phyloP scores from a whole-genome alignment of 2,113 vertebrate genomes.

The Boulengeromyrus knoepffleri region DNA sequence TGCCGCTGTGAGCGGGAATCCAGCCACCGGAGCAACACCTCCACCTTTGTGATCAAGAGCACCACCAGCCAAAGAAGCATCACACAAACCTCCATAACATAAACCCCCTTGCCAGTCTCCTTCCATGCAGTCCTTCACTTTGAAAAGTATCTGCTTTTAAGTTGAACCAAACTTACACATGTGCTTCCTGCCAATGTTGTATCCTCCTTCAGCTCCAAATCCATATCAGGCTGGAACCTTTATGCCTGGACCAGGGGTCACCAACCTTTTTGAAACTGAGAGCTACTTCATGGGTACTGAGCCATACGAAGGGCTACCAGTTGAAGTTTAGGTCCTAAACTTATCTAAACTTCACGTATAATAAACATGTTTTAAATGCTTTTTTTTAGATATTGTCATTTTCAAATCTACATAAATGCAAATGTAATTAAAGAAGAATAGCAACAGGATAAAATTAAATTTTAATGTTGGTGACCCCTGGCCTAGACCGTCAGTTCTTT shows the following conservation, averaged over 20 bases:
- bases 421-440: too few species aligned
- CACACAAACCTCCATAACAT: slow-evolving; percentile 45
- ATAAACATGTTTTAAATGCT: too few species aligned
- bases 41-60: slow-evolving; percentile 68
- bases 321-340: too few species aligned
- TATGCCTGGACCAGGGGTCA: background rate
- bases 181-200: background rate
- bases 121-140: background rate
- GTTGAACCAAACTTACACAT: background rate
- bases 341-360: too few species aligned
- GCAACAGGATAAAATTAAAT: too few species aligned
- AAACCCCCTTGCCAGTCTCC: slow-evolving; percentile 25
- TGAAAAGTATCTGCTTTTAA: background rate
- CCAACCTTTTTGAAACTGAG: too few species aligned
- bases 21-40: slow-evolving; percentile 67
- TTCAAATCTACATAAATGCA: too few species aligned
- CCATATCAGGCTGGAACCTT: background rate
- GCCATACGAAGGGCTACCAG: too few species aligned
- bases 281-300: too few species aligned
- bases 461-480: too few species aligned
- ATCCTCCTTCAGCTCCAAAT: background rate
- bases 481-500: background rate
- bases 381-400: too few species aligned
- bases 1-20: slow-evolving; percentile 53
- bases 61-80: slow-evolving; percentile 67